A percentile compares a stretch with the other conserved stretches of the same genome.
These are phyloP conservation scores for Laspeyria flexula DNA, from an alignment of 2,888 invertebrate species.

Conservation along the genomic window DNA sequence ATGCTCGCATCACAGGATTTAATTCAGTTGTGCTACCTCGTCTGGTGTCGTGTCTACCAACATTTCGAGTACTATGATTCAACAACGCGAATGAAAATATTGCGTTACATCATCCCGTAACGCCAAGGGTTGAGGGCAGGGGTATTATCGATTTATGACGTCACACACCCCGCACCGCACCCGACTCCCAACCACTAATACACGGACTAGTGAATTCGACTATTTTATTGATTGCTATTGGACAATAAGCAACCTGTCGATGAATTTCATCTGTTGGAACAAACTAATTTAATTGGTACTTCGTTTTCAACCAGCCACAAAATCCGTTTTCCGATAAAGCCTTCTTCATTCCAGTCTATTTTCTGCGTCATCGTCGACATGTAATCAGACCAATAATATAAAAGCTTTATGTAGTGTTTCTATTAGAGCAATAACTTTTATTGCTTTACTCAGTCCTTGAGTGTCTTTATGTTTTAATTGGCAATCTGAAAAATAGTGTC, in stretches of 20 bases:
- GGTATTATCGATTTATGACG: slow-evolving; percentile 60
- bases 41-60: slow-evolving; percentile 37
- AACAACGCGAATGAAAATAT: slow-evolving; percentile 45
- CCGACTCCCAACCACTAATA: slow-evolving; percentile 28
- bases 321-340: neutral
- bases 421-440: too few species aligned
- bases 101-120: slow-evolving; percentile 57
- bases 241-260: neutral
- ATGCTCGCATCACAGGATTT: neutral
- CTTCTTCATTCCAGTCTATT: neutral
- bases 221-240: slow-evolving; percentile 26
- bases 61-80: slow-evolving; percentile 38
- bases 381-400: neutral
- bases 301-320: neutral
- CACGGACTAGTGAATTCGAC: slow-evolving; percentile 19
- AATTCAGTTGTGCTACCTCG: slow-evolving; percentile 12
- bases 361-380: neutral
- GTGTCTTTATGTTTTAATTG: too few species aligned
- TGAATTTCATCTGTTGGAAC: neutral
- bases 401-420: neutral
- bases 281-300: neutral
- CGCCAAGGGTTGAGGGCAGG: slow-evolving; percentile 42
- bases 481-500: neutral
- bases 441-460: too few species aligned
- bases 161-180: slow-evolving; percentile 49